Evolutionary conservation across 2,797 vertebrate species (phyloP), one percentile per base, ranked within the genome.

Genomic region (Tinamus major): DNA sequence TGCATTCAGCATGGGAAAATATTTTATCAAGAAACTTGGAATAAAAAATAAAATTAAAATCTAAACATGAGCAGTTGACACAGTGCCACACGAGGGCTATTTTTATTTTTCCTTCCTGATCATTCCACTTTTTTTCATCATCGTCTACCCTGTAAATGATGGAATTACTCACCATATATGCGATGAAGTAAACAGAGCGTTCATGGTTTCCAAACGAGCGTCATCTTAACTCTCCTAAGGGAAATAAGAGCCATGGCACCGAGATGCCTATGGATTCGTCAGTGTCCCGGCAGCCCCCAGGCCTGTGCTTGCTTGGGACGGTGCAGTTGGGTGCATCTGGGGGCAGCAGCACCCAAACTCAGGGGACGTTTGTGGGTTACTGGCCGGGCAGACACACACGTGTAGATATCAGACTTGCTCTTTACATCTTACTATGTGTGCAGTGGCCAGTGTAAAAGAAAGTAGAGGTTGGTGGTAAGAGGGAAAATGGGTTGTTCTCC

Each of bases 1-100:
- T 87, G 89, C 69, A 71, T 94, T 96, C 94, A 90, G 96, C 97
- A 95, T 98, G 98, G 97, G 98, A 98, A 98, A 98, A 95, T 97
- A 96, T 86, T 97, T 97, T 97, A 97, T 97, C 97, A 96, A 97
- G 95, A 97, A 94, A 91, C 76, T 92, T 49, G 62, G 95, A 97
- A 97, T 97, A 42, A 89, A 96, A 97, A 94, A 85, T 83, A 85
- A 93, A 96, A 96, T 95, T 75, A 87, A 96, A 92, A 82, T 89
- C 90, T 95, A 92, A 96, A 96, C 92, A 92, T 89, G 67, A 96
- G 58, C 56, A 0, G 69, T 96, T 95, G 97, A 95, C 95, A 82
- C 48, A 24, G 91, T 85, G 85, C 69, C 86, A 92, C 83, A 51
- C 55, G 68, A 79, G 23, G 31, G 87, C 96, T 97, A 96, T 97